Evolutionary conservation across 2,888 invertebrate genomes (phyloP).

Genomic region (Camponotus fellah): DNA sequence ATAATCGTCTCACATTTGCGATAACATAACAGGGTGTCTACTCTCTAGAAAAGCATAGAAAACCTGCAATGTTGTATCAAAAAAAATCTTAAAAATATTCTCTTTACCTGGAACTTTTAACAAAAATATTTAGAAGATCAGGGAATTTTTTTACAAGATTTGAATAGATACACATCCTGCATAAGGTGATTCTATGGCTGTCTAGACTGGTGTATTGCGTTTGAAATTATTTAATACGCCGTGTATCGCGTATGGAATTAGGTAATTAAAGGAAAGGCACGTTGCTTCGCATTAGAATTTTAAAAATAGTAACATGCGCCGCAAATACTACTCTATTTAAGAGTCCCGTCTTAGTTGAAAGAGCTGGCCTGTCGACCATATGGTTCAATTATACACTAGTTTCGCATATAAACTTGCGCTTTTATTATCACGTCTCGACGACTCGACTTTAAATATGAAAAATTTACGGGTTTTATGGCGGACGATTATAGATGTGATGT

Average conservation of each 20-base stretch:
- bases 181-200: slow-evolving; percentile 8
- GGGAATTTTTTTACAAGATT: no score
- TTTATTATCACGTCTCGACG: background rate
- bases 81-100: no score
- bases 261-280: slow-evolving; percentile 32
- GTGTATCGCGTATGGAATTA: slow-evolving; percentile 13
- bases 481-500: background rate
- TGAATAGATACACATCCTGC: no score
- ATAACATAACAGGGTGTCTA: slow-evolving; percentile 6
- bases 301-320: slow-evolving; percentile 42
- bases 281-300: slow-evolving; percentile 18
- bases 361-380: slow-evolving; percentile 11
- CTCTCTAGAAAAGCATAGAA: no score
- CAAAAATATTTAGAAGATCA: no score
- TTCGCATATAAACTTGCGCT: slow-evolving; percentile 17
- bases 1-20: slow-evolving; percentile 4
- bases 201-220: background rate
- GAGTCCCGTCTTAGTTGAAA: slow-evolving; percentile 42
- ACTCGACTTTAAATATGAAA: slow-evolving; percentile 18
- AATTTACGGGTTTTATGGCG: background rate
- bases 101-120: no score
- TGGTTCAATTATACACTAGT: slow-evolving; percentile 45
- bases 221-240: slow-evolving; percentile 23
- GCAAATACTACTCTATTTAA: slow-evolving; percentile 46
- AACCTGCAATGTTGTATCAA: no score